Base-by-base conservation (phyloP, 30 jellyfish, hydroid and myxozoan species). In the Clytia hemisphaerica region DNA sequence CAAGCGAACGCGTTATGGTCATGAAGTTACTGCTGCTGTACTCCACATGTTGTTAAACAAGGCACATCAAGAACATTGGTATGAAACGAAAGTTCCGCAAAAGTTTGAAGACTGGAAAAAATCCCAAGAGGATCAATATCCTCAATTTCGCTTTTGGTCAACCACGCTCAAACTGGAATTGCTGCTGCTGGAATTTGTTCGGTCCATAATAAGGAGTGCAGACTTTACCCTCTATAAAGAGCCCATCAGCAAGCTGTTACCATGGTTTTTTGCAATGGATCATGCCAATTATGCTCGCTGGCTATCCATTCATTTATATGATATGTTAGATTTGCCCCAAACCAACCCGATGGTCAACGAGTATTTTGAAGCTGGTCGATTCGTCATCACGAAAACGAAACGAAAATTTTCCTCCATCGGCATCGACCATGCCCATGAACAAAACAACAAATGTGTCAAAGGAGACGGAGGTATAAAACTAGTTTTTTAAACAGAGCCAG, bases 1-100 rank as follows among this genome's bases (percentile, higher is more conserved):
- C 24, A 67, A 73, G 2, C 59, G 75, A 33, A 73, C 85, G 14
- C 28, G 75, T n/a, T 77, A 37, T 2, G 76, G 77, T 26, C 85
- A 73, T 45, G 70, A 73, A 45, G 60, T 45, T 35, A 58, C 85
- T 38, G 85, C 77, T 28, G 33, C 68, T 59, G 77, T 73, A 35
- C 59, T 70, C 32, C 53, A 34, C 26, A 60, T 51, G 32, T 42
- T 70, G 61, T 38, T 35, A 51, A n/a, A 60, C 61, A 55, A 70
- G 53, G 82, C 82, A 16, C 38, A 70, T 59, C 59, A 36, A 34
- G 63, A 58, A 37, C 2, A 62, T 36, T 61, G 42, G 22, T 36
- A 10, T 62, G 76, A 35, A 19, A n/a, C n/a, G n/a, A 22, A 50
- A 7, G n/a, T 10, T 50, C 24, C 24, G 24, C 26, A 12, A n/a